Base-by-base conservation (phyloP, 1,140 invertebrate species). In the Coenobita brevimanus region DNA sequence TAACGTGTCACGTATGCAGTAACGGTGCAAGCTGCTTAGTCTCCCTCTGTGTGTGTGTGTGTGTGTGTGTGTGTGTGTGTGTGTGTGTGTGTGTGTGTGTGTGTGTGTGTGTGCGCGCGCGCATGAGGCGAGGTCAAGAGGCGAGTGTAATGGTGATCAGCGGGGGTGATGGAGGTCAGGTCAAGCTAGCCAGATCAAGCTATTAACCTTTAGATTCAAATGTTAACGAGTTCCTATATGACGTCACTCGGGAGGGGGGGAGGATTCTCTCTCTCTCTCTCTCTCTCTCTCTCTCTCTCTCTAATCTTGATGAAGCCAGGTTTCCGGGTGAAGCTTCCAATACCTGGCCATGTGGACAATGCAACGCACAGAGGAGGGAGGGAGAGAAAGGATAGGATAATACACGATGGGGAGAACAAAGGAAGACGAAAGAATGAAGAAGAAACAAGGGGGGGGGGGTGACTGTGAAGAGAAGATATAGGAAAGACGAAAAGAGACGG, bases 41-140 rank as follows among this genome's bases (percentile, higher is more conserved):
- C n/a, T n/a, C n/a, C n/a, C n/a, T n/a, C n/a, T n/a, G n/a, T n/a
- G n/a, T n/a, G n/a, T n/a, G n/a, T n/a, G n/a, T n/a, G n/a, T n/a
- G n/a, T n/a, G n/a, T n/a, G n/a, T n/a, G n/a, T n/a, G n/a, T n/a
- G n/a, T n/a, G n/a, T n/a, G n/a, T n/a, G n/a, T n/a, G n/a, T n/a
- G n/a, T n/a, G n/a, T n/a, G n/a, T n/a, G n/a, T n/a, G n/a, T n/a
- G n/a, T n/a, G 33, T 73, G 69, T 73, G 30, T 73, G 69, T 73
- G 10, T 73, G 69, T 73, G 8, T 36, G 73, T 76, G 73, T 46
- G 73, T 76, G 73, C 24, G 73, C 36, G 64, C 27, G 17, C 3
- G 64, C 21, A 33, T 27, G 3, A 30, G 64, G 17, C 8, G 17
- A 6, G 8, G 24, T 27, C 27, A 3, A 17, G 64, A 10, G 64